Evolutionary conservation across 2,113 vertebrate species (phyloP), one percentile per base, ranked within the genome.

Genomic region (Channa argus): DNA sequence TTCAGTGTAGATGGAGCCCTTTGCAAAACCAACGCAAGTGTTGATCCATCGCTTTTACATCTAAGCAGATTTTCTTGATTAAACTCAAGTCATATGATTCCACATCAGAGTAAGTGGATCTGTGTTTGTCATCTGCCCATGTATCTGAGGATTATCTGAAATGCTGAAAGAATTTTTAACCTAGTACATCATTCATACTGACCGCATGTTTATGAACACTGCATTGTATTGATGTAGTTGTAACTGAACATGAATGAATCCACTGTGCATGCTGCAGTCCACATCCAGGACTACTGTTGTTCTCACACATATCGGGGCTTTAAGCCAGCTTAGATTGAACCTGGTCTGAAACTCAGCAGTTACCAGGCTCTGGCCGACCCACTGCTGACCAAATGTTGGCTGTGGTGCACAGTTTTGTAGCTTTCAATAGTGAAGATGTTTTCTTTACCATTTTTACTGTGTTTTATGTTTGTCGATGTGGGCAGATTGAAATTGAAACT

Each of bases 191-290:
- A 47, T 24, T 24, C 11, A 47, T 33, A n/a, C 43, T 62, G 34
- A 41, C 11, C 34, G 71, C 51, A 58, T 13, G 6, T 70, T 53
- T 58, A 52, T 50, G 34, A 39, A 54, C 56, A 54, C 6, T 68
- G 34, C 3, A 3, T 24, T 24, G 24, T 24, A 24, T 24, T 24
- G 24, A 24, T 37, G 45, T 39, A 63, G 8, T 11, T 10, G 11
- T 36, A 47, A 41, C 54, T 36, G 14, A 60, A 8, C 38, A 34
- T 13, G 7, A 12, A 11, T 37, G 24, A 64, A 64, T 61, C 43
- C 49, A 43, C 14, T 34, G 34, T 67, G n/a, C 33, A 36, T 46
- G 10, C 36, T 62, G 41, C 37, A 54, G 47, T 10, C 36, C 43
- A 59, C 61, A 54, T 53, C 53, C 56, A 6, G 8, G 46, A 44